Evolutionary conservation across 2,113 vertebrate genomes (phyloP).

Genomic region (Corythoichthys intestinalis): DNA sequence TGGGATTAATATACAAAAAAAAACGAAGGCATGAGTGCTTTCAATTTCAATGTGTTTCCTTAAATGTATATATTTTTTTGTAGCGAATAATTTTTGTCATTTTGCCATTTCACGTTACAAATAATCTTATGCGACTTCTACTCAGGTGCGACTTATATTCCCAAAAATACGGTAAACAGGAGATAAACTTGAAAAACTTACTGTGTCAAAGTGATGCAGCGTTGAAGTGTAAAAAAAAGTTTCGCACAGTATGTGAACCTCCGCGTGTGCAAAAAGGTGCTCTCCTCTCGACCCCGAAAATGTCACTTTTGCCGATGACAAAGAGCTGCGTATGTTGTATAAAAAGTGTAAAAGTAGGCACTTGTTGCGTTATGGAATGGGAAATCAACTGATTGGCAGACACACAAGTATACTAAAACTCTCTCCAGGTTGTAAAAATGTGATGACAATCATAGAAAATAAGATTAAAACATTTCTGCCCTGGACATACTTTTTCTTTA

Average conservation of each 20-base stretch:
- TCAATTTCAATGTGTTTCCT: too few relatives aligned
- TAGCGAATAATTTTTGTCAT: too few relatives aligned
- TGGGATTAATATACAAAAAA: too few relatives aligned
- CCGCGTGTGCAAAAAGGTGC: constrained; percentile 54
- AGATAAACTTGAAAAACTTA: constrained; percentile 50
- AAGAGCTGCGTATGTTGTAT: constrained; percentile 31
- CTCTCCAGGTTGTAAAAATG: constrained; percentile 55
- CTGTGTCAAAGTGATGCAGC: constrained; percentile 47
- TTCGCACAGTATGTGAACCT: constrained; percentile 51
- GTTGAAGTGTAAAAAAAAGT: constrained; percentile 55
- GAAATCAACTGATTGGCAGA: constrained; percentile 54
- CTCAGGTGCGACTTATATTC: too few relatives aligned
- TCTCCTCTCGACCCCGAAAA: constrained; percentile 47
- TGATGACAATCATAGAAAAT: constrained; percentile 52
- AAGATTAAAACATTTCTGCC: constrained; percentile 56
- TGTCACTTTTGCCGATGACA: constrained; percentile 27
- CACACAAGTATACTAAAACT: constrained; percentile 46
- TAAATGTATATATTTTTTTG: too few relatives aligned
- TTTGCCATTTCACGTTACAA: too few relatives aligned
- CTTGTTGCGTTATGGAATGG: constrained; percentile 35
- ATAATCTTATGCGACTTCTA: background rate
- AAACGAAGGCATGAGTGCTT: too few relatives aligned
- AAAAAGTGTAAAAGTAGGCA: constrained; percentile 22
- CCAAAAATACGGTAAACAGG: constrained; percentile 41
- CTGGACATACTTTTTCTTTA: constrained; percentile 53